A percentile compares a stretch with the other conserved stretches of the same genome.
Evolutionary conservation across 2,888 invertebrate species (phyloP).

Genomic region (Erebia ligea): DNA sequence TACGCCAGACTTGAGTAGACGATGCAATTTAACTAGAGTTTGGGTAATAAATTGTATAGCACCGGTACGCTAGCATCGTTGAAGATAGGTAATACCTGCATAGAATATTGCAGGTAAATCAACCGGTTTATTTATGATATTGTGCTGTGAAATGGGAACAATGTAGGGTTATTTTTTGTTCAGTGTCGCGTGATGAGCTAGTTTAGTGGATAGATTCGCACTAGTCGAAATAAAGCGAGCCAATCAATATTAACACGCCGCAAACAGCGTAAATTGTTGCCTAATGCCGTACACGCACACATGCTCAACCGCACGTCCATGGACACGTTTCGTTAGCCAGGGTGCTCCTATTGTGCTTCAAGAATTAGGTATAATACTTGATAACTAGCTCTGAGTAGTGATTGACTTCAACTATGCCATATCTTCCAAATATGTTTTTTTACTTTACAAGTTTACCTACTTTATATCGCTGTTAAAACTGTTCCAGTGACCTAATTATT

Average conservation of each 20-base stretch:
- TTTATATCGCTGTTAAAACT: not conserved
- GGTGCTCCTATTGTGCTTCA: constrained; percentile 51
- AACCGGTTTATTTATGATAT: constrained; percentile 24
- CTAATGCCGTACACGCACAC: constrained; percentile 80
- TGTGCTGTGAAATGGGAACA: constrained; percentile 14
- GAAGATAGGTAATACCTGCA: constrained; percentile 31
- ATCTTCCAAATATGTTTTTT: not conserved
- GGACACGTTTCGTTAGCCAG: constrained; percentile 62
- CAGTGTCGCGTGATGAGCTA: constrained; percentile 52
- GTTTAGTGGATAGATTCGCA: constrained; percentile 76
- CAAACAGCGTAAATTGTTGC: constrained; percentile 84
- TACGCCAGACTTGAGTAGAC: constrained; percentile 38
- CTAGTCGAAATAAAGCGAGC: constrained; percentile 82
- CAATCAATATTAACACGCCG: constrained; percentile 84
- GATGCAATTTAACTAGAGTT: constrained; percentile 41
- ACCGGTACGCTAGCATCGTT: constrained; percentile 37
- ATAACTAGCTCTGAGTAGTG: not conserved
- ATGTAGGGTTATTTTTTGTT: constrained; percentile 26
- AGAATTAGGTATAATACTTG: not conserved
- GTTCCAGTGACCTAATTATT: not conserved
- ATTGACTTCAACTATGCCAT: not conserved
- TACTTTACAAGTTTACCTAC: not conserved
- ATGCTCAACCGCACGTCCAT: constrained; percentile 51
- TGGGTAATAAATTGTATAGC: constrained; percentile 40
- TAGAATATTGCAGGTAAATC: constrained; percentile 27